A percentile compares a stretch with the other conserved stretches of the same genome.
These are phyloP conservation scores for Amiota minor DNA, from an alignment of 2,888 invertebrate species.

Conservation along the genomic window DNA sequence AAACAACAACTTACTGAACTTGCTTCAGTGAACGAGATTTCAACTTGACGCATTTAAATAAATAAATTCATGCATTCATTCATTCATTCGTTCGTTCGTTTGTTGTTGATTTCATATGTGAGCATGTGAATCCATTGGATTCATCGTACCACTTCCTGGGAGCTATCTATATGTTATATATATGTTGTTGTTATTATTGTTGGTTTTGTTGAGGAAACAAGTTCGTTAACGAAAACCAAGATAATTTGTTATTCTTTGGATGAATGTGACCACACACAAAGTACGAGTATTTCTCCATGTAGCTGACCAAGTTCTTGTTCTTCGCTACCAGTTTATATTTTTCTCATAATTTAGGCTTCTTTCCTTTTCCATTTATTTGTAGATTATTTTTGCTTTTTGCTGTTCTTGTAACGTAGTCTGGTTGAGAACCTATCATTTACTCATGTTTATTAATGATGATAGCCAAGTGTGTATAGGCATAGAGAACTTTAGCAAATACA, in stretches of 20 bases:
- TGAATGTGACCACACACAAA: conserved; percentile 52
- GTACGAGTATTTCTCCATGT: not conserved
- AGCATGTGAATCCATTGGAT: too few relatives aligned
- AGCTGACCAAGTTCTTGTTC: not conserved
- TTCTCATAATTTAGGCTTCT: conserved; percentile 14
- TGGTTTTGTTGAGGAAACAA: conserved; percentile 47
- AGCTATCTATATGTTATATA: too few relatives aligned
- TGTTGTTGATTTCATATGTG: not conserved
- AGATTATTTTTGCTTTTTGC: not conserved
- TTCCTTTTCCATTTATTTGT: not conserved
- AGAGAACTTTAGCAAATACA: too few relatives aligned
- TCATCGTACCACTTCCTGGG: too few relatives aligned
- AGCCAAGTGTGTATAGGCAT: not conserved
- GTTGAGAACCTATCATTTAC: conserved; percentile 34
- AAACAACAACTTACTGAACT: conserved; percentile 30
- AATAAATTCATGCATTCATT: conserved; percentile 51
- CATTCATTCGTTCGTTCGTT: conserved; percentile 50
- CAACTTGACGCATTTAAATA: conserved; percentile 58
- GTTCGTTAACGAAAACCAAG: conserved; percentile 59
- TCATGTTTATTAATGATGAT: conserved; percentile 63
- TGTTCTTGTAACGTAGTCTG: not conserved
- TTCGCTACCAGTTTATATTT: conserved; percentile 12
- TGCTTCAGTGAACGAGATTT: conserved; percentile 55
- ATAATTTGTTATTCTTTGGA: conserved; percentile 60
- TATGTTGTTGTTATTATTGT: conserved; percentile 37